Evolutionary conservation across 2,888 invertebrate genomes (phyloP).

Genomic region (Orthonevra nobilis): DNA sequence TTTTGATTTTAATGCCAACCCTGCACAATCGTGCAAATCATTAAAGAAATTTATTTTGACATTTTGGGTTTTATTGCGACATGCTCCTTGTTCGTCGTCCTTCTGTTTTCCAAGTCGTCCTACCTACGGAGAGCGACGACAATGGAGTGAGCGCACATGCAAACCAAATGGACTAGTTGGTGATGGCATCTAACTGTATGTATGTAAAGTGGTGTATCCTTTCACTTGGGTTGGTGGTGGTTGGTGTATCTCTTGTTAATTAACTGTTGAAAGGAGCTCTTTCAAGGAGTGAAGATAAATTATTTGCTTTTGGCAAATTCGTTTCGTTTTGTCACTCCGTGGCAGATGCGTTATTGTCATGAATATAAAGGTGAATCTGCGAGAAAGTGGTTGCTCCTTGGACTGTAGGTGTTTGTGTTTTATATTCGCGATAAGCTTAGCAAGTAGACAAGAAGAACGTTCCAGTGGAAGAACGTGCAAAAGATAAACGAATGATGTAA

Average conservation of each 20-base stretch:
- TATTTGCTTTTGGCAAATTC: conserved; percentile 67
- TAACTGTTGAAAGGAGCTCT: conserved; percentile 68
- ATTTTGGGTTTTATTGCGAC: conserved; percentile 71
- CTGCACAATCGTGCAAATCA: conserved; percentile 69
- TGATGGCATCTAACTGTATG: conserved; percentile 31
- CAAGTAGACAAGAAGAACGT: conserved; percentile 7
- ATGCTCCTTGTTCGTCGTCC: conserved; percentile 19
- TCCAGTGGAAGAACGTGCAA: not conserved
- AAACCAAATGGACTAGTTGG: conserved; percentile 50
- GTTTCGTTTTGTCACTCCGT: conserved; percentile 66
- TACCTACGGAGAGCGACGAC: too few species aligned
- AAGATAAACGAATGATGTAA: conserved; percentile 1
- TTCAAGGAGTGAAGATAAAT: conserved; percentile 63
- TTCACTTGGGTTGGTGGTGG: not conserved
- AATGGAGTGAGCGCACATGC: conserved; percentile 28
- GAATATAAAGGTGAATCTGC: conserved; percentile 57
- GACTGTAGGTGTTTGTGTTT: conserved; percentile 40
- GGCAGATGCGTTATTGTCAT: conserved; percentile 64
- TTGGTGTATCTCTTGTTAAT: conserved; percentile 53
- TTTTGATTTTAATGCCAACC: conserved; percentile 59
- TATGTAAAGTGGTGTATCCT: conserved; percentile 15
- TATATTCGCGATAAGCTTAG: conserved; percentile 18
- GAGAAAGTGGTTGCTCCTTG: conserved; percentile 5
- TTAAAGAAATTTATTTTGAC: conserved; percentile 71
- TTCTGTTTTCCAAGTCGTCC: not conserved